Percentiles rank a stretch among this genome's conserved stretches.
phyloP scores from a whole-genome alignment of 2,797 vertebrate genomes.

The Thamnophis elegans region DNA sequence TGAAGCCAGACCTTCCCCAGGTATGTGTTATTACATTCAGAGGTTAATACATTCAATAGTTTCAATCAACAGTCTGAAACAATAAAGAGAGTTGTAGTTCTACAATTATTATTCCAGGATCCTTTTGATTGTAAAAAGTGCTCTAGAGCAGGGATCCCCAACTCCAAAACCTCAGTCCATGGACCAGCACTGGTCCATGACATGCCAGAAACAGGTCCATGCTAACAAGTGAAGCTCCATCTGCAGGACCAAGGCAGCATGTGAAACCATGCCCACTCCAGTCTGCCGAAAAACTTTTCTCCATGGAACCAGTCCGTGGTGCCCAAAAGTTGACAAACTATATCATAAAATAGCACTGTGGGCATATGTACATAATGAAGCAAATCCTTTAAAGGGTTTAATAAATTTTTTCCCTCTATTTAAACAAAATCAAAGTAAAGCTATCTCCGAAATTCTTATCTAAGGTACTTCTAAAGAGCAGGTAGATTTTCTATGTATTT shows the following conservation, averaged over 20 bases:
- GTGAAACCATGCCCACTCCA: background rate
- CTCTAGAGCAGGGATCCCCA: background rate
- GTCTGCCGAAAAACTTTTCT: accelerated
- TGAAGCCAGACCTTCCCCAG: slow-evolving; percentile 48
- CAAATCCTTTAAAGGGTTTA: background rate
- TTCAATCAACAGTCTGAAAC: background rate
- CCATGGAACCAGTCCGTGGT: background rate
- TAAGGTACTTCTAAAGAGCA: background rate
- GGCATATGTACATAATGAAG: background rate
- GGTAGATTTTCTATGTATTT: background rate
- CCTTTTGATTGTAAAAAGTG: background rate
- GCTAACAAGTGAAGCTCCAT: background rate
- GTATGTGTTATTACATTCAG: slow-evolving; percentile 53
- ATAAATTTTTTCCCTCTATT: too few relatives aligned
- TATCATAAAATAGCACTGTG: background rate
- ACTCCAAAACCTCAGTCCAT: background rate
- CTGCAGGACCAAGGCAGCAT: background rate
- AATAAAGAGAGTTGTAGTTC: background rate
- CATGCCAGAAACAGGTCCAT: too few relatives aligned
- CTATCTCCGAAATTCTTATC: background rate
- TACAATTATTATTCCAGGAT: background rate
- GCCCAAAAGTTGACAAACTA: background rate
- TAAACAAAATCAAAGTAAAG: background rate
- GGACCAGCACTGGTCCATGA: too few relatives aligned
- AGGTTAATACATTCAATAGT: background rate